Percentiles rank a stretch among this genome's conserved stretches.
Conservation (phyloP, 1,140 invertebrate species). For the Listronotus bonariensis region DNA sequence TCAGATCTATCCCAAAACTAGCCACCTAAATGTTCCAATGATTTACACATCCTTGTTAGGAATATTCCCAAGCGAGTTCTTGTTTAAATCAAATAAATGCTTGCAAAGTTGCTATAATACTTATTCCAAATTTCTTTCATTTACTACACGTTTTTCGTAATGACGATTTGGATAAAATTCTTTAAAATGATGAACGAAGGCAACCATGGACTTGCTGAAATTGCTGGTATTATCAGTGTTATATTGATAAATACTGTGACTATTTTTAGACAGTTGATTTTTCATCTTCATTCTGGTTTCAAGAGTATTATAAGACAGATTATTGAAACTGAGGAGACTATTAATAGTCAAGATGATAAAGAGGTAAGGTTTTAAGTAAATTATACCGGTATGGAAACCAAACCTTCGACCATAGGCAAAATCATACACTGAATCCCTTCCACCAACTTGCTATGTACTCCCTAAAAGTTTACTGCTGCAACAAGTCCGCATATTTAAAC, state of each 20-base stretch:
- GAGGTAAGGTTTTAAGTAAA: no score
- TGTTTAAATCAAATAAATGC: slow-evolving; percentile 24
- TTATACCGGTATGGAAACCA: no score
- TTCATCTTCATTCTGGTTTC: slow-evolving; percentile 10
- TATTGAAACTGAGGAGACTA: slow-evolving; percentile 23
- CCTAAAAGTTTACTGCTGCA: no score
- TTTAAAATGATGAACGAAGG: slow-evolving; percentile 5
- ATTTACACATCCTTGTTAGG: slow-evolving; percentile 24
- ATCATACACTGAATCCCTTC: no score
- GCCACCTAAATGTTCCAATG: slow-evolving; percentile 30
- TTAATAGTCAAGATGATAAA: background rate
- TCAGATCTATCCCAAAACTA: slow-evolving; percentile 33
- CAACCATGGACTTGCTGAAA: slow-evolving; percentile 7
- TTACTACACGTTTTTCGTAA: slow-evolving; percentile 27
- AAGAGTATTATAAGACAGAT: slow-evolving; percentile 25
- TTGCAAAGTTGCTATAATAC: slow-evolving; percentile 12
- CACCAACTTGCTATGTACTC: no score
- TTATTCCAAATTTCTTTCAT: slow-evolving; percentile 17
- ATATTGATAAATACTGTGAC: slow-evolving; percentile 29
- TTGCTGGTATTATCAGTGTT: slow-evolving; percentile 20
- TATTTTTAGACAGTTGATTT: slow-evolving; percentile 19
- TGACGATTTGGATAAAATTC: slow-evolving; percentile 20
- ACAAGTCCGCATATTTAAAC: no score
- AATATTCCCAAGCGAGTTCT: slow-evolving; percentile 19
- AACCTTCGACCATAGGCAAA: no score